These are phyloP conservation scores for Bombus haemorrhoidalis DNA, from an alignment of 1,140 invertebrate species.

Conservation along the genomic window DNA sequence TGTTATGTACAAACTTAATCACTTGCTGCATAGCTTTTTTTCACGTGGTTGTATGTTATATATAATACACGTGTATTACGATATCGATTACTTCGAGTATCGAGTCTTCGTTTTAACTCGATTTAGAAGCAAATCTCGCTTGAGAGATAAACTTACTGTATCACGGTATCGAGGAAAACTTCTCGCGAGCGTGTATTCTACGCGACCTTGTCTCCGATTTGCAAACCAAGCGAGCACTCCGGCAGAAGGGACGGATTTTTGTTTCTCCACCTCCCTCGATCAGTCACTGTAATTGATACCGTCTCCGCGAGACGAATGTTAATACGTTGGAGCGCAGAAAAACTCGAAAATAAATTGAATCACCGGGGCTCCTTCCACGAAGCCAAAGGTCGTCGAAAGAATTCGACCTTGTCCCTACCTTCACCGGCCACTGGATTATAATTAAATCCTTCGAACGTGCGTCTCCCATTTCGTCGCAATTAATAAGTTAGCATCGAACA, in stretches of 20 bases:
- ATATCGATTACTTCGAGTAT: too few species aligned
- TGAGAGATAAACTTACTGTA: neutral
- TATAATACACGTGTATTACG: neutral
- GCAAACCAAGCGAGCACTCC: neutral
- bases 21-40: neutral
- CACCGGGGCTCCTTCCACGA: constrained; percentile 2
- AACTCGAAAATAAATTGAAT: constrained; percentile 35
- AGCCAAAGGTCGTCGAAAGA: constrained; percentile 1
- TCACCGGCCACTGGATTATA: neutral
- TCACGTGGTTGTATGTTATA: neutral
- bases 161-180: neutral
- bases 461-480: neutral
- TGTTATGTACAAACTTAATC: neutral
- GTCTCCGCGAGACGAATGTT: constrained; percentile 37
- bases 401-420: constrained; percentile 19
- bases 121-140: neutral
- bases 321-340: constrained; percentile 23
- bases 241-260: neutral
- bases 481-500: neutral
- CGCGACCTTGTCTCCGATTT: neutral
- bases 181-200: neutral
- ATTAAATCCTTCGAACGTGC: constrained; percentile 27
- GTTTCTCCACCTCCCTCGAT: constrained; percentile 7
- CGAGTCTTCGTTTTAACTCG: neutral
- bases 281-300: constrained; percentile 47